Percentiles rank a stretch among this genome's conserved stretches.
Conservation (phyloP, 1,140 invertebrate species). For the Danaus melanippus region DNA sequence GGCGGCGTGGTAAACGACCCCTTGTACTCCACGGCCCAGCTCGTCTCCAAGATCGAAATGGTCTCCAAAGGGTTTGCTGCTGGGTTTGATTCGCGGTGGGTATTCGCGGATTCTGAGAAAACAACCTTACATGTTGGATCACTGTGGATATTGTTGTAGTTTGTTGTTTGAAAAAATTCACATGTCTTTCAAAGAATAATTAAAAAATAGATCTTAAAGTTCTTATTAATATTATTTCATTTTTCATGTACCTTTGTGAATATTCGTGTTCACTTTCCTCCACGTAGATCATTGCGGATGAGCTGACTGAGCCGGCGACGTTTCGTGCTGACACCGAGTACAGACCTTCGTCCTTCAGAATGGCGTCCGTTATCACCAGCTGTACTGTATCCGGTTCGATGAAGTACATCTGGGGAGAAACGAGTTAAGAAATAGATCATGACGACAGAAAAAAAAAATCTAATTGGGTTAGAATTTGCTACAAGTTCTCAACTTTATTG, state of each 20-base stretch:
- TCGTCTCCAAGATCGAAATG: constrained; percentile 95
- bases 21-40: constrained; percentile 92
- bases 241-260: constrained; percentile 64
- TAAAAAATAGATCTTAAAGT: no score
- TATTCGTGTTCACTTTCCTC: constrained; percentile 89
- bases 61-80: constrained; percentile 81
- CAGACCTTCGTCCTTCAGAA: constrained; percentile 91
- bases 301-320: constrained; percentile 91
- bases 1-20: constrained; percentile 89
- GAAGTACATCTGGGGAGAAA: constrained; percentile 78
- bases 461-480: no score
- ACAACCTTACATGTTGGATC: neutral
- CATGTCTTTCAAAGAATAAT: neutral
- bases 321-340: constrained; percentile 95
- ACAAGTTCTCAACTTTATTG: no score
- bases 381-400: constrained; percentile 88
- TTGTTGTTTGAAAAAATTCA: constrained; percentile 4
- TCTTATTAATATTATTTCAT: neutral
- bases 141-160: neutral
- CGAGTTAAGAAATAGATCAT: neutral
- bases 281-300: constrained; percentile 91
- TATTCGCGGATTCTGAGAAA: constrained; percentile 76
- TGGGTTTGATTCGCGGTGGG: constrained; percentile 77
- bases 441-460: no score
- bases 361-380: constrained; percentile 87